Evolutionary conservation across 2,888 invertebrate species (phyloP).

Genomic region (Argyresthia goedartella): DNA sequence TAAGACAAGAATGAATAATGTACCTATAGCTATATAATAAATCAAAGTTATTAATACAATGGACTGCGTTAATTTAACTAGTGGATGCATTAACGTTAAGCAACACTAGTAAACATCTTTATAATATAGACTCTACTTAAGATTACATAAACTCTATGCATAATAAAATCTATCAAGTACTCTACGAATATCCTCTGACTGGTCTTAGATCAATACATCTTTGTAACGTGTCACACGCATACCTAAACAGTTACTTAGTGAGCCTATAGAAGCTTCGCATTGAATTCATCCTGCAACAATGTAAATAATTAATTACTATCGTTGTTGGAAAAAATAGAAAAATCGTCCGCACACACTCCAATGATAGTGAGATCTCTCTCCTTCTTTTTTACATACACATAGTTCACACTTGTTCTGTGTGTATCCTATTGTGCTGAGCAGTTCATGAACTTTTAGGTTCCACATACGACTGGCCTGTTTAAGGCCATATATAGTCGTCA

Average conservation of each 20-base stretch:
- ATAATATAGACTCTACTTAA: too few species aligned
- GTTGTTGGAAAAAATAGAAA: slow-evolving; percentile 1
- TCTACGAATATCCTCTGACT: slow-evolving; percentile 1
- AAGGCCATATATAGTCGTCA: slow-evolving; percentile 12
- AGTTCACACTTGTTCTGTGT: slow-evolving; percentile 5
- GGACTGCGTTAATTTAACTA: too few species aligned
- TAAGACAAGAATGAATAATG: too few species aligned
- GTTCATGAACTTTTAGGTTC: slow-evolving; percentile 8
- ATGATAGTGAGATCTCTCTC: slow-evolving; percentile 3
- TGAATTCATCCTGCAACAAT: neutral
- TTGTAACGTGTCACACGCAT: slow-evolving; percentile 3
- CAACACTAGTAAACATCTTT: too few species aligned
- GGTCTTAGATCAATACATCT: neutral
- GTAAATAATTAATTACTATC: neutral
- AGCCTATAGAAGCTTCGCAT: neutral
- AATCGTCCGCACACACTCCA: slow-evolving; percentile 10
- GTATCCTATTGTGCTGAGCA: slow-evolving; percentile 4
- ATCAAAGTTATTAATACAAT: too few species aligned
- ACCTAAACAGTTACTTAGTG: neutral
- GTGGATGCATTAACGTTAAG: too few species aligned
- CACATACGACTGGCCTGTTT: slow-evolving; percentile 11
- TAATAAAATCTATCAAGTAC: slow-evolving; percentile 1
- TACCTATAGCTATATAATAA: too few species aligned
- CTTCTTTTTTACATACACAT: slow-evolving; percentile 6
- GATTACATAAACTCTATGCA: too few species aligned